Base-by-base conservation (phyloP, 1,140 invertebrate species). In the Berghia stephanieae region DNA sequence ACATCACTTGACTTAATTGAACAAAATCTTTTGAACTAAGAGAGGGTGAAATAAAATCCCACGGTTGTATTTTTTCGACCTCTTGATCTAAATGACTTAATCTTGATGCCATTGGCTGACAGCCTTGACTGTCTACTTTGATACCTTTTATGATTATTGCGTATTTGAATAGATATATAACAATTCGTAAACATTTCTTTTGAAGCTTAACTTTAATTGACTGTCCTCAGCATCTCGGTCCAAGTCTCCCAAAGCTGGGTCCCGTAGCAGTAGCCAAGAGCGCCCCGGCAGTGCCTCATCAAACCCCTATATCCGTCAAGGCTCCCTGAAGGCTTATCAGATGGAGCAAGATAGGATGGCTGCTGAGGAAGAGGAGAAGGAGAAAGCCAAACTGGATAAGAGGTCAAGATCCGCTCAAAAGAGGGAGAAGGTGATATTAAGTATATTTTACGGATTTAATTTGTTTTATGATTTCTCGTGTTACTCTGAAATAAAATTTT, bases 251-350 rank as follows among this genome's bases (percentile, higher is more conserved):
- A 84, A 83, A 76, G 43, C 24, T 34, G 82, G 75, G n/a, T 86
- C 85, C 0, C 76, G 83, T 52, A 42, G 78, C 3, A 84, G 81
- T 74, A 88, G 85, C 69, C 79, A 76, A 43, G 85, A 87, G 36
- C 82, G 83, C 3, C 71, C 81, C 18, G 68, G 74, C 2, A 80
- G 76, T 38, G 78, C 70, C 40, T 66, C 3, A 13, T 83, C 63
- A 74, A 84, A 86, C 70, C 80, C 83, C 42, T 87, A 87, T 79
- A 79, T 88, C 31, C 79, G 85, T 24, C 77, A 78, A 3, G 85
- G 84, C 60, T 89, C 88, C 24, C 72, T 90, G 27, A 90, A 90
- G 78, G 87, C 88, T 0, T 83, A 79, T 84, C 88, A 88, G 70
- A 78, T 80, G n/a, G 88, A 90, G 67, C 83, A 86, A 70, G 86